Base-by-base conservation (phyloP, 2,113 vertebrate species). In the Rhabdomys dilectus region DNA sequence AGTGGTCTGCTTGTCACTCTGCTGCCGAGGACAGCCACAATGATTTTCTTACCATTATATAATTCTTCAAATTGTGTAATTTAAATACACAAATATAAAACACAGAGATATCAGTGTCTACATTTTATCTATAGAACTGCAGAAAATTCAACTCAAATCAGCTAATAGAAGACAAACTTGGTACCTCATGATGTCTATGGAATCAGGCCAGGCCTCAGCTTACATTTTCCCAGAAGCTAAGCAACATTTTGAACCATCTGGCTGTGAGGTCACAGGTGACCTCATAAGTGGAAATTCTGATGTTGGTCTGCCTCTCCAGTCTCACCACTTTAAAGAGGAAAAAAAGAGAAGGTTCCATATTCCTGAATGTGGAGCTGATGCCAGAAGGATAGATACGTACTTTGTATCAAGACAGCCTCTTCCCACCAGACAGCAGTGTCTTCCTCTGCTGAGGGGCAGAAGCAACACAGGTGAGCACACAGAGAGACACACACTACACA, bases 251-350 rank as follows among this genome's bases (percentile, higher is more conserved):
- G 77, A 91, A 78, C 75, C 21, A 19, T 15, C 82, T 76, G 85
- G 77, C 89, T 89, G 42, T 84, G 93, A 97, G 70, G 88, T 97
- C 97, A 92, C 42, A n/a, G 26, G 76, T 75, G 96, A 97, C 89
- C 56, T 97, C 97, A 98, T 66, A 97, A 96, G 95, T 3, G 60
- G 75, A 68, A 89, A 92, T 95, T 96, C 94, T 94, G 82, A 94
- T 9, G 42, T 9, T 17, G 58, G 22, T 70, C 16, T 5, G 51
- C 66, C 62, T 93, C 85, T 62, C n/a, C 31, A 36, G 7, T 21
- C 29, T n/a, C 51, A 58, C 53, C 48, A 68, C 34, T 9, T 95
- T 31, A 91, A 88, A 89, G 86, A 51, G 77, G 17, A 42, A 78
- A 72, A 94, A 86, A 3, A 3, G 86, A 75, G 51, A 72, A 13